Evolutionary conservation across 2,888 invertebrate genomes (phyloP).

Genomic region (Drosophila anomalata): DNA sequence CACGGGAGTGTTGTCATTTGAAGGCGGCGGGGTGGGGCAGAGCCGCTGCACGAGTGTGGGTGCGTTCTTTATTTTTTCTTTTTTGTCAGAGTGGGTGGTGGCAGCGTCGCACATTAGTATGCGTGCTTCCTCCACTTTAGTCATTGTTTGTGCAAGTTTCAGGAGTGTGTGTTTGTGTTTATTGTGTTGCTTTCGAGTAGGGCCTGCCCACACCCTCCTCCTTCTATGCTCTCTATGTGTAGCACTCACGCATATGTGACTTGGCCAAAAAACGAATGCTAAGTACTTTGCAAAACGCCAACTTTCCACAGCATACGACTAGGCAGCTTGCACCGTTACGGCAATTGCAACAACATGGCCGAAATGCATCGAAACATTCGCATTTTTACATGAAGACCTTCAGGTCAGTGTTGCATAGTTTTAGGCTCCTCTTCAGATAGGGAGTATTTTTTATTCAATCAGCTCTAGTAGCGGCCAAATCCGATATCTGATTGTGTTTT

Average conservation of each 20-base stretch:
- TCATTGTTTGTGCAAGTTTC: constrained; percentile 1
- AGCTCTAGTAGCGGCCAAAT: too few relatives aligned
- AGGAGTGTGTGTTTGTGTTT: background rate
- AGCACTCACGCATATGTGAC: background rate
- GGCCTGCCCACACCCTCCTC: background rate
- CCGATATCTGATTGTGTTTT: background rate
- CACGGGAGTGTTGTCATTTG: background rate
- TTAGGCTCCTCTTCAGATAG: background rate
- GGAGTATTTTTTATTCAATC: background rate
- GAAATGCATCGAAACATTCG: background rate
- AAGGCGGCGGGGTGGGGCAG: background rate
- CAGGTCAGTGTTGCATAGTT: background rate
- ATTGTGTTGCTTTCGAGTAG: background rate
- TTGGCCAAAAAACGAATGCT: background rate
- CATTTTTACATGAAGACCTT: background rate
- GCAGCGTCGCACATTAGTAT: background rate
- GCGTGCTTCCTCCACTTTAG: constrained; percentile 5
- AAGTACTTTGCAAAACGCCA: background rate
- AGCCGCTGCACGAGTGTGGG: constrained; percentile 3
- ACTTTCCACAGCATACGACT: background rate
- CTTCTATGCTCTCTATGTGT: background rate
- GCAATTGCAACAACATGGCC: background rate
- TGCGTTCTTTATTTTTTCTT: constrained; percentile 1
- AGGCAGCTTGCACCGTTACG: background rate
- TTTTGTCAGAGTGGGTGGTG: background rate